These are phyloP conservation scores for Heliocidaris tuberculata DNA, from an alignment of 35 echinoderm and acorn worm genomes.

Conservation along the genomic window DNA sequence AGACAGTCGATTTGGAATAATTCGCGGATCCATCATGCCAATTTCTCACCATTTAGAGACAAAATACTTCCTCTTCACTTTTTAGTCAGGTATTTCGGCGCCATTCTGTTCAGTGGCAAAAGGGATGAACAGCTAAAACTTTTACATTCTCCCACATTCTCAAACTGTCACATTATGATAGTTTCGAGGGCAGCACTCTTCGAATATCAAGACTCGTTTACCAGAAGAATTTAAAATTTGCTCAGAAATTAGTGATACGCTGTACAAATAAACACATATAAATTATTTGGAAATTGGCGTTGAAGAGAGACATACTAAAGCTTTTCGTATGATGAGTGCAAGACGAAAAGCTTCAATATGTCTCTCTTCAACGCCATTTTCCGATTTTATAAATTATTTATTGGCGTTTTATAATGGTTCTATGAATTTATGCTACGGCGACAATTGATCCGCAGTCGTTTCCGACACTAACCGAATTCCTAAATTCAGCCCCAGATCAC, in stretches of 20 bases:
- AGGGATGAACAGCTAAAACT: not conserved
- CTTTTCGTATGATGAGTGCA: no score
- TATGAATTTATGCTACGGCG: no score
- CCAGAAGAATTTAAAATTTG: no score
- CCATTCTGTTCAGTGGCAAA: not conserved
- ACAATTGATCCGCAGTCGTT: no score
- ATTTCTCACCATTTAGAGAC: not conserved
- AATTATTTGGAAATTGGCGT: no score
- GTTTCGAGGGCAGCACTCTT: not conserved
- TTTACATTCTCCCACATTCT: conserved; percentile 11
- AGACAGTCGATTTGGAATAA: conserved; percentile 20
- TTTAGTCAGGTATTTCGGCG: not conserved
- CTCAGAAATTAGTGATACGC: no score
- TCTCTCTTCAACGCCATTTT: no score
- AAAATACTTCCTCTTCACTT: conserved; percentile 18
- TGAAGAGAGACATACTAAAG: no score
- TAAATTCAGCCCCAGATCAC: no score
- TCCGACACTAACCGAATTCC: no score
- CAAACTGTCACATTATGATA: not conserved
- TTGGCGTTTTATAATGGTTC: no score
- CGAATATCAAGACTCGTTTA: not conserved
- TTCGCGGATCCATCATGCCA: conserved; percentile 19
- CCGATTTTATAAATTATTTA: not conserved
- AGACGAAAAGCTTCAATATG: no score
- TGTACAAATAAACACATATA: not conserved